These are phyloP conservation scores for Tyrophagus putrescentiae DNA, from an alignment of 1,140 invertebrate genomes.

Conservation along the genomic window DNA sequence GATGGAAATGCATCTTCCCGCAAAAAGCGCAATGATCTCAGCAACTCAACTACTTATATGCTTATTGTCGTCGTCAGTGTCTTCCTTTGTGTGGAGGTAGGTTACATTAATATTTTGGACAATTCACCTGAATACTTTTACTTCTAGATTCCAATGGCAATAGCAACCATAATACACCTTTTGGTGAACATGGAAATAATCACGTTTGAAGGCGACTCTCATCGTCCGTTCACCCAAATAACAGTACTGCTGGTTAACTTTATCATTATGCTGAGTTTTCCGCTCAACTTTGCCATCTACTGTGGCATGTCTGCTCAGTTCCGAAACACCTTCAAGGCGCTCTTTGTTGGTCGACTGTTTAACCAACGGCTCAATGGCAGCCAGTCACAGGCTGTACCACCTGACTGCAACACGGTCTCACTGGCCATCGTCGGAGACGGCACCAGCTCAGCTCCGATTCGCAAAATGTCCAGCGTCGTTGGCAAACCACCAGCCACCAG, in stretches of 20 bases:
- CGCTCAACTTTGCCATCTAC: constrained; percentile 87
- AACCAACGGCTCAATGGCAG: too few relatives aligned
- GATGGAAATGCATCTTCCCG: too few relatives aligned
- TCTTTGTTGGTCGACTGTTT: too few relatives aligned
- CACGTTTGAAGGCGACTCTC: too few relatives aligned
- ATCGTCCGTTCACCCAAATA: constrained; percentile 52
- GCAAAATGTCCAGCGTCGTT: background rate
- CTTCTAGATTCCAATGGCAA: constrained; percentile 71
- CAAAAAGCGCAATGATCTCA: constrained; percentile 69
- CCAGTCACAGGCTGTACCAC: background rate
- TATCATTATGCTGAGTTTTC: constrained; percentile 75
- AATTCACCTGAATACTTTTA: too few relatives aligned
- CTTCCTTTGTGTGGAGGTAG: constrained; percentile 76
- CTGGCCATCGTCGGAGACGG: constrained; percentile 1
- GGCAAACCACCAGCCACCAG: background rate
- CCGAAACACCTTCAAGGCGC: constrained; percentile 75
- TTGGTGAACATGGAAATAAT: constrained; percentile 51
- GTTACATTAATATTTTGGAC: too few relatives aligned
- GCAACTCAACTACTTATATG: constrained; percentile 86
- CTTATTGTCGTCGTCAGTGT: constrained; percentile 84
- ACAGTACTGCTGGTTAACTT: constrained; percentile 76
- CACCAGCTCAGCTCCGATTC: background rate
- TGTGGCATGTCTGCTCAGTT: constrained; percentile 87
- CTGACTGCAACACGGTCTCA: background rate
- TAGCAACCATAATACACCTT: constrained; percentile 68